Evolutionary conservation across 1,140 invertebrate genomes (phyloP).

Genomic region (Eurosta solidaginis): DNA sequence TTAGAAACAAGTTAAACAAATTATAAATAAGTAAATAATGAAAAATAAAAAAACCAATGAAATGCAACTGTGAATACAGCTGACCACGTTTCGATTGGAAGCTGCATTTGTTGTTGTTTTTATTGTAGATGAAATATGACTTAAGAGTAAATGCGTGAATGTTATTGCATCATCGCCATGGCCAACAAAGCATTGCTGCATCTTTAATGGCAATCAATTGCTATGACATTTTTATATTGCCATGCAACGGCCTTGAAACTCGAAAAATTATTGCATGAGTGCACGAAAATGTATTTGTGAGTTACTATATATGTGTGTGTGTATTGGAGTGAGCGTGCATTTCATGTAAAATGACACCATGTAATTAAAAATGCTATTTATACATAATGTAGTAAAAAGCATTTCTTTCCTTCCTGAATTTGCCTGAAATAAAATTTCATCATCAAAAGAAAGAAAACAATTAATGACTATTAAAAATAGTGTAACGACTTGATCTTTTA

Average conservation of each 20-base stretch:
- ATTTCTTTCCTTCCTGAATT: not conserved
- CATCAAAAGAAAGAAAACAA: not conserved
- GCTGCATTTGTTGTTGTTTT: too few relatives aligned
- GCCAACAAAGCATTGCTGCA: not conserved
- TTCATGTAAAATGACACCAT: constrained; percentile 9
- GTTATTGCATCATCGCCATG: not conserved
- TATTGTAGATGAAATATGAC: too few relatives aligned
- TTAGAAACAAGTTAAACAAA: not conserved
- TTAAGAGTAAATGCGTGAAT: not conserved
- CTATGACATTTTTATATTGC: not conserved
- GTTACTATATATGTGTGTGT: not conserved
- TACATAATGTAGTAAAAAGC: not conserved
- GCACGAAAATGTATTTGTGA: not conserved
- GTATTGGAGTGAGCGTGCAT: not conserved
- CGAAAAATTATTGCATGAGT: not conserved
- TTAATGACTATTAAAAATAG: not conserved
- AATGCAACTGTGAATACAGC: not conserved
- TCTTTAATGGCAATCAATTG: not conserved
- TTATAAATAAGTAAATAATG: not conserved
- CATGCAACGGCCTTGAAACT: not conserved
- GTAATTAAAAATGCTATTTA: not conserved
- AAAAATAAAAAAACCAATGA: not conserved
- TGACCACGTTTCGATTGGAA: not conserved
- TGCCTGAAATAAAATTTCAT: not conserved
- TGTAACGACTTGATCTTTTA: too few relatives aligned